Evolutionary conservation across 2,113 vertebrate genomes (phyloP), one percentile per base, ranked within the genome.

Genomic region (Ancistrus triradiatus): DNA sequence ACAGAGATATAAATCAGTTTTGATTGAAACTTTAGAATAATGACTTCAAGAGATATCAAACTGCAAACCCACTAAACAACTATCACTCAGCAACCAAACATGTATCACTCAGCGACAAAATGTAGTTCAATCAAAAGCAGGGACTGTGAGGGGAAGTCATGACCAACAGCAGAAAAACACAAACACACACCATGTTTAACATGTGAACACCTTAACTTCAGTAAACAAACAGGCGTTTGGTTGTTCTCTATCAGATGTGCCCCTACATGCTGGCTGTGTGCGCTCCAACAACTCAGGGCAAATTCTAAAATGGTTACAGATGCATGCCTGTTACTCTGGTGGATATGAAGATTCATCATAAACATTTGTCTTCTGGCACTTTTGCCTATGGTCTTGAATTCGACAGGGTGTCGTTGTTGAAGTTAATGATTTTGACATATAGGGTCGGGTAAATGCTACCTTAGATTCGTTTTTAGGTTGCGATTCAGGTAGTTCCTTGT

Each of bases 181-280:
- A 52, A 62, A 48, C 55, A 50, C 18, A 35, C 66, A 17, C 33
- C 9, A 24, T 8, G n/a, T 1, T 7, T 4, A 25, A 50, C 27
- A 31, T 31, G 7, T 4, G 7, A 31, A 3, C 27, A 31, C n/a
- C n/a, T n/a, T n/a, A n/a, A n/a, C n/a, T n/a, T n/a, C 27, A 31
- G 27, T 7, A 31, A 3, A 31, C 7, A 31, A 31, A 4, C 3
- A 4, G 3, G 27, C 27, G n/a, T 31, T 3, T 31, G 7, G 57
- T 73, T 77, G 70, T 75, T 73, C 55, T 81, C 74, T 60, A 77
- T 59, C 66, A 77, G 76, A 83, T 80, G 74, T 61, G 61, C 68
- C 48, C 35, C 72, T 76, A 80, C 27, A 21, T 52, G 60, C 24
- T n/a, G 27, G 4, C 48, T 51, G n/a, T 18, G 14, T 37, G 10